These are phyloP conservation scores for Amniataba percoides DNA, from an alignment of 2,797 vertebrate species.

Conservation along the genomic window DNA sequence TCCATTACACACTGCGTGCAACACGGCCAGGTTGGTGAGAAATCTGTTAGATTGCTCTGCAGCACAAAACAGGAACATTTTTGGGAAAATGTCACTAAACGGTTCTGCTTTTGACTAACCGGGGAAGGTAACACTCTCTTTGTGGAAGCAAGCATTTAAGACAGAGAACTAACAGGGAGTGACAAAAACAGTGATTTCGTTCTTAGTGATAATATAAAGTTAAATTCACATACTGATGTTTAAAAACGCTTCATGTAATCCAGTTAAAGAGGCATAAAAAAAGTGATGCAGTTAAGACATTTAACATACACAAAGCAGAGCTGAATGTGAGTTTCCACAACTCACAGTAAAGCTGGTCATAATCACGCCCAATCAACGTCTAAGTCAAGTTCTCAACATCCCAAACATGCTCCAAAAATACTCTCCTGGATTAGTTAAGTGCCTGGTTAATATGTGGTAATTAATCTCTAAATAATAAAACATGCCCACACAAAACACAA, in stretches of 20 bases:
- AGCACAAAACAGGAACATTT: not conserved
- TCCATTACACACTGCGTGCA: not conserved
- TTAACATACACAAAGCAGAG: not conserved
- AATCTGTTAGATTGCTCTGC: not conserved
- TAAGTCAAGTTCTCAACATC: not conserved
- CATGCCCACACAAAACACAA: not conserved
- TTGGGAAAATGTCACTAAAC: not conserved
- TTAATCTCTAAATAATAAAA: not conserved
- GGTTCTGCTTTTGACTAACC: not conserved
- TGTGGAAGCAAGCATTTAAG: not conserved
- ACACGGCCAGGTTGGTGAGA: not conserved
- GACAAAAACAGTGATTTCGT: not conserved
- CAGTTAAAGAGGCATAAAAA: not conserved
- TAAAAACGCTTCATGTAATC: not conserved
- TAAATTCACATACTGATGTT: not conserved
- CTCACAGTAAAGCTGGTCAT: not conserved
- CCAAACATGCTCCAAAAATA: constrained; percentile 2
- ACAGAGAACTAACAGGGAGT: not conserved
- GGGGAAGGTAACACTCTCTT: not conserved
- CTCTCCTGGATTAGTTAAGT: not conserved
- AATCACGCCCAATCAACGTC: not conserved
- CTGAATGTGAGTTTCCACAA: not conserved
- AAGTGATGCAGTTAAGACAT: constrained; percentile 1
- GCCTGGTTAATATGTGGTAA: not conserved
- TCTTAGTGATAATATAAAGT: not conserved